Evolutionary conservation across 2,113 vertebrate species (phyloP).

Genomic region (Tetrax tetrax): DNA sequence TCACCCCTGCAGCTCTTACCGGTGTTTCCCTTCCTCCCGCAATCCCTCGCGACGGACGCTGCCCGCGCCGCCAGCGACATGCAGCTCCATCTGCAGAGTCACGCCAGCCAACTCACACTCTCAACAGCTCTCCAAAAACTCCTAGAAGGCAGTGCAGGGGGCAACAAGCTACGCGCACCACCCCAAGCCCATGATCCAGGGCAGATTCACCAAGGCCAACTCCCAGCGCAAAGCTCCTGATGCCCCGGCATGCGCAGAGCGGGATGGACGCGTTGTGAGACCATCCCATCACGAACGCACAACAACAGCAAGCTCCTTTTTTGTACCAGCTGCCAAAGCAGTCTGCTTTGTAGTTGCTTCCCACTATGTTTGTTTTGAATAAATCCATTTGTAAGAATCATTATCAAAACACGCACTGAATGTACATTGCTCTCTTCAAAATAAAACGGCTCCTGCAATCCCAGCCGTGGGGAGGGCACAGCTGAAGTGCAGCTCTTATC

Average conservation of each 20-base stretch:
- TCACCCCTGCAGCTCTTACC: neutral
- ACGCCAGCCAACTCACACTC: neutral
- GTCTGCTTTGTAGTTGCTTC: constrained; percentile 1
- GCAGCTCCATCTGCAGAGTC: neutral
- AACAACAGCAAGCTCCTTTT: neutral
- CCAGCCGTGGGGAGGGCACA: neutral
- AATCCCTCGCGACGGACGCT: neutral
- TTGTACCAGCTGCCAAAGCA: neutral
- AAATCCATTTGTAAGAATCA: neutral
- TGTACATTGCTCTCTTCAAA: neutral
- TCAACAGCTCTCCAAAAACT: neutral
- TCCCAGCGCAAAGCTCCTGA: neutral
- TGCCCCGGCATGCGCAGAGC: fast-evolving
- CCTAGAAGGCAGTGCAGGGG: neutral
- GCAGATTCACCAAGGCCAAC: fast-evolving
- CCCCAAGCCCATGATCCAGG: fast-evolving
- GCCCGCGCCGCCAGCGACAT: fast-evolving
- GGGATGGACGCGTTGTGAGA: neutral
- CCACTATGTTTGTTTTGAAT: constrained; percentile 20
- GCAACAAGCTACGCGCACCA: neutral
- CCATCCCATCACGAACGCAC: neutral
- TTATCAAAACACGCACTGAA: neutral
- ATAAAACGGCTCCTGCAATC: neutral
- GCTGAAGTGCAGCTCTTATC: neutral
- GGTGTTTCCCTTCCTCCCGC: neutral